Evolutionary conservation across 2,113 vertebrate species (phyloP).

Genomic region (Odocoileus hemionus): DNA sequence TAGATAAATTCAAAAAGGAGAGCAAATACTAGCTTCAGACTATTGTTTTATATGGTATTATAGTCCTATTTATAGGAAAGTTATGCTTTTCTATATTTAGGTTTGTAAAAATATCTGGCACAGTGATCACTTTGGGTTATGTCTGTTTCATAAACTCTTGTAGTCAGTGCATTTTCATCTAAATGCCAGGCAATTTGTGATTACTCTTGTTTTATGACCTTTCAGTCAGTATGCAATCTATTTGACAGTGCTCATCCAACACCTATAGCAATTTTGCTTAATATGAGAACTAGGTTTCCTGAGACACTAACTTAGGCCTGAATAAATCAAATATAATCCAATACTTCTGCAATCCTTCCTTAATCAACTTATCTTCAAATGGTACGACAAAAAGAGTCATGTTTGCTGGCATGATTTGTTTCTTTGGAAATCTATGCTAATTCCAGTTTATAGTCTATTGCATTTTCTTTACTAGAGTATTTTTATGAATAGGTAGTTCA

Average conservation of each 20-base stretch:
- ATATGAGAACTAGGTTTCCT: conserved; percentile 25
- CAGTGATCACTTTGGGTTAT: background rate
- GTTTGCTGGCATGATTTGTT: conserved; percentile 48
- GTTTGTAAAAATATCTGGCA: background rate
- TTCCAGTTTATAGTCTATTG: background rate
- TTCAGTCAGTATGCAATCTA: conserved; percentile 44
- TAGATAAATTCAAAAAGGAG: background rate
- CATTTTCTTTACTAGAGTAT: background rate
- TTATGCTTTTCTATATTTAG: background rate
- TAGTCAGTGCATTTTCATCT: conserved; percentile 34
- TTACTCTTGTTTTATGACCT: conserved; percentile 61
- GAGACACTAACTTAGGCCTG: conserved; percentile 30
- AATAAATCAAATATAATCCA: conserved; percentile 62
- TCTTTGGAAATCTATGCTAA: conserved; percentile 45
- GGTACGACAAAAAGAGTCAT: conserved; percentile 1
- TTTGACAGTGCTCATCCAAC: conserved; percentile 67
- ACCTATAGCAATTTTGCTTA: conserved; percentile 61
- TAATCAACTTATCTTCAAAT: conserved; percentile 52
- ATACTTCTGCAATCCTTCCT: conserved; percentile 18
- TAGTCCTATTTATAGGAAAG: background rate
- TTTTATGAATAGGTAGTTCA: conserved; percentile 51
- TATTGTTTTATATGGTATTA: background rate
- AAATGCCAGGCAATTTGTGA: conserved; percentile 60
- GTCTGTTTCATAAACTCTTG: conserved; percentile 39
- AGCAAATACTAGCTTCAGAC: background rate